Evolutionary conservation across 1,140 invertebrate genomes (phyloP).

Genomic region (Sycophaga agraensis): DNA sequence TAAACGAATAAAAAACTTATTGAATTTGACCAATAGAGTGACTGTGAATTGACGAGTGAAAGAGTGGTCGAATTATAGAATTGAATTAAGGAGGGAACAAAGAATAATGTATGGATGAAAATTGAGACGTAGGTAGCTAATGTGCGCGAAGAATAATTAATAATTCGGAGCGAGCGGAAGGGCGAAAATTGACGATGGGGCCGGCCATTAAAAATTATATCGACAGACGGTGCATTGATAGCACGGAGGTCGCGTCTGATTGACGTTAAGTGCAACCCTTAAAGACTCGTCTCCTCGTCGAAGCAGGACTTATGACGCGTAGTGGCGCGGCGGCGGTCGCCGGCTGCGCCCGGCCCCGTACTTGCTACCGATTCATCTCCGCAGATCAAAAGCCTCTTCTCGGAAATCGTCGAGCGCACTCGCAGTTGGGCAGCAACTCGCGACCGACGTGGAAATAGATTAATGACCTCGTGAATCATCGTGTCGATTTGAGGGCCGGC

Average conservation of each 20-base stretch:
- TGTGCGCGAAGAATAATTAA: too few species aligned
- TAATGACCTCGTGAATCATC: slow-evolving; percentile 48
- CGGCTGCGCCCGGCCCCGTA: slow-evolving; percentile 19
- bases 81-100: too few species aligned
- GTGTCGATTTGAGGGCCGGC: slow-evolving; percentile 41
- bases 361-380: slow-evolving; percentile 43
- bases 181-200: too few species aligned
- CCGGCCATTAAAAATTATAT: too few species aligned
- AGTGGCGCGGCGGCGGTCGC: not conserved
- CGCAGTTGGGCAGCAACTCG: not conserved
- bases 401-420: slow-evolving; percentile 38
- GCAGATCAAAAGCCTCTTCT: slow-evolving; percentile 48
- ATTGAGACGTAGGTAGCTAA: too few species aligned
- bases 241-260: not conserved
- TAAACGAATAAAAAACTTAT: too few species aligned
- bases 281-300: slow-evolving; percentile 29
- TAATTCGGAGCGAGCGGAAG: too few species aligned
- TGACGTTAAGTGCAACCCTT: slow-evolving; percentile 18
- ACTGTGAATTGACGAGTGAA: too few species aligned
- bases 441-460: slow-evolving; percentile 43
- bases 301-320: slow-evolving; percentile 27
- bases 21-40: too few species aligned
- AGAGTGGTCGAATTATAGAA: too few species aligned
- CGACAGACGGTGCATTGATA: not conserved
- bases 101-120: too few species aligned